Evolutionary conservation across 2,888 invertebrate genomes (phyloP), one percentile per base, ranked within the genome.

Genomic region (Meandrusa payeni): DNA sequence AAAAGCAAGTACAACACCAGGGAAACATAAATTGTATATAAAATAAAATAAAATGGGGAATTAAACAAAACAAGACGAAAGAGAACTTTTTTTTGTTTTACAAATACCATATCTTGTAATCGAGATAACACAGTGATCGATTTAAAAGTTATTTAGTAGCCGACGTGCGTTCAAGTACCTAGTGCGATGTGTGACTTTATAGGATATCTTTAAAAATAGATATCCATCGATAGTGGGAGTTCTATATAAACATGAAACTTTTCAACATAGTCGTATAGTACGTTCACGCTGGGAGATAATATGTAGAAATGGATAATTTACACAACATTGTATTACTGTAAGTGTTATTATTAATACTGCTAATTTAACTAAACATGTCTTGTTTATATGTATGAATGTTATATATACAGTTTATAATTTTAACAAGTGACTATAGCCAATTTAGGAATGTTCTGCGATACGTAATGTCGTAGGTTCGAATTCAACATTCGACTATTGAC

Each of bases 131-230:
- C 2, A n/a, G 7, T 20, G 7, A 19, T 38, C 20, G 24, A 11
- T 38, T 28, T 28, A 27, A 31, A 22, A 28, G n/a, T 20, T n/a
- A 27, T 28, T 28, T 28, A 7, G 13, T 13, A 13, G 11, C 11
- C 3, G 11, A 11, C 7, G 10, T 27, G 19, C 5, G 3, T 7
- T 2, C 7, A 10, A 12, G 15, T 34, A 24, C 15, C 34, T 3
- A 24, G n/a, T 26, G 5, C 3, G 15, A 17, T 15, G 17, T 2
- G 3, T 10, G 11, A n/a, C 3, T 19, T 19, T 19, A 10, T 2
- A 5, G 11, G n/a, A 11, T 26, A 27, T 37, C 26, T 27, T 3
- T 19, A 7, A 26, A 10, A 4, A n/a, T 29, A 4, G 31, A 31
- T 31, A 31, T n/a, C n/a, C 6, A 6, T 5, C 3, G 9, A 5